Percentiles rank a stretch among this genome's conserved stretches.
Evolutionary conservation across 1,140 invertebrate genomes (phyloP).

Genomic region (Bombus affinis): DNA sequence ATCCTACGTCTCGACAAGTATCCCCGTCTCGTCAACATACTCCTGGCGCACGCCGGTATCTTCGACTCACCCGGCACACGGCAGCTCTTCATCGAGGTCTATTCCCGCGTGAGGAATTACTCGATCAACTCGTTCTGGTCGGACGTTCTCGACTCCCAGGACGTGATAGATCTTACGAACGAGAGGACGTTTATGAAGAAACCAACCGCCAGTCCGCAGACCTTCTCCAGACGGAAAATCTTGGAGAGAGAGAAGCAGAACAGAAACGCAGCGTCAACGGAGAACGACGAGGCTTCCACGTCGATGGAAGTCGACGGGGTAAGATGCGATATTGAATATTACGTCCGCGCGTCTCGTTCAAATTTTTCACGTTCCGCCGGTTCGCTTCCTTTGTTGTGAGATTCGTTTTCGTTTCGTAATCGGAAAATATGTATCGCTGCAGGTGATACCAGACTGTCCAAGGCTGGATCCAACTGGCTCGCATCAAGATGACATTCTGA

Average conservation of each 20-base stretch:
- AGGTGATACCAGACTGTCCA: slow-evolving; percentile 65
- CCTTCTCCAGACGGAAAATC: slow-evolving; percentile 77
- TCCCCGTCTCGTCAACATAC: slow-evolving; percentile 92
- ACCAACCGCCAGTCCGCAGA: slow-evolving; percentile 64
- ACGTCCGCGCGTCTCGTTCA: neutral
- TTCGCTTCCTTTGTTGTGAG: neutral
- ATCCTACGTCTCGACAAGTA: slow-evolving; percentile 92
- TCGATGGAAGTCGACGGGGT: slow-evolving; percentile 72
- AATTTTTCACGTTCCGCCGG: neutral
- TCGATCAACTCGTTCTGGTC: slow-evolving; percentile 90
- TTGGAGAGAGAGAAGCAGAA: slow-evolving; percentile 70
- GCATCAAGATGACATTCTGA: slow-evolving; percentile 68
- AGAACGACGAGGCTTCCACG: slow-evolving; percentile 46
- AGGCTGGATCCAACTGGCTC: slow-evolving; percentile 46
- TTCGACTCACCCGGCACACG: slow-evolving; percentile 89
- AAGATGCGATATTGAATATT: neutral
- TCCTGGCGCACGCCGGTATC: slow-evolving; percentile 96
- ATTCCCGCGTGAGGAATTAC: slow-evolving; percentile 87
- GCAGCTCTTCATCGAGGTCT: slow-evolving; percentile 88
- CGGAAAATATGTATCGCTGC: neutral
- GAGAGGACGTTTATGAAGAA: slow-evolving; percentile 85
- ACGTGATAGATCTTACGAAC: slow-evolving; percentile 87
- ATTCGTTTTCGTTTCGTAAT: neutral
- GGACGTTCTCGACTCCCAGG: slow-evolving; percentile 86
- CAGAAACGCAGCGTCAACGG: slow-evolving; percentile 44